Conservation (phyloP, 2,113 vertebrate genomes). For the Heptranchias perlo region DNA sequence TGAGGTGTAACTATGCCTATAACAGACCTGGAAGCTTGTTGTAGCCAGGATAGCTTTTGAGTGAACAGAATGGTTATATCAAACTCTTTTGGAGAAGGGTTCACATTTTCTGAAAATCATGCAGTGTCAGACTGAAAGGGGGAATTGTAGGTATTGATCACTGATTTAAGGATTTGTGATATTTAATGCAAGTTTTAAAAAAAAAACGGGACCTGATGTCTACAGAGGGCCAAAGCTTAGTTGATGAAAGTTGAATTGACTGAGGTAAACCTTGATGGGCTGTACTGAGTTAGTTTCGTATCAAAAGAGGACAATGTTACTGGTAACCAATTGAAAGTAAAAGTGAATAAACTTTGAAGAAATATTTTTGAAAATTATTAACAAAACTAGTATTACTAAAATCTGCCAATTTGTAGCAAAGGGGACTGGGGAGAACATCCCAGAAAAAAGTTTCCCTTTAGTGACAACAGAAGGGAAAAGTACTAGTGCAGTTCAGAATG, state of each 20-base stretch:
- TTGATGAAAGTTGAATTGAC: not conserved
- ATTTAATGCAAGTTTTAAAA: not conserved
- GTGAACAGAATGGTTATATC: not conserved
- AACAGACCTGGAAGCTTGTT: not conserved
- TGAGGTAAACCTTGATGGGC: not conserved
- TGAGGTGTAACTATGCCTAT: not conserved
- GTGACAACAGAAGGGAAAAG: not conserved
- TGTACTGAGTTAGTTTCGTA: not conserved
- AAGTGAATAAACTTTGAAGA: not conserved
- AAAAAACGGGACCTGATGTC: not conserved
- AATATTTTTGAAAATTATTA: not conserved
- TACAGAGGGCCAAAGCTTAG: not conserved
- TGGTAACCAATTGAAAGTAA: not conserved
- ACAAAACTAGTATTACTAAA: too few species aligned
- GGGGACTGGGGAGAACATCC: not conserved
- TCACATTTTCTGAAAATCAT: not conserved
- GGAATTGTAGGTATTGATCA: not conserved
- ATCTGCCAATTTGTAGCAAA: not conserved
- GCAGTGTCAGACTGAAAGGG: not conserved
- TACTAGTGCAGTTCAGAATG: not conserved
- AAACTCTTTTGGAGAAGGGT: not conserved
- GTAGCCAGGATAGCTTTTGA: not conserved
- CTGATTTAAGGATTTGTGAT: not conserved
- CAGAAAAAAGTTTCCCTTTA: not conserved
- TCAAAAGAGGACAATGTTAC: not conserved